Evolutionary conservation across 2,888 invertebrate genomes (phyloP).

Genomic region (Cephus nigrinus): DNA sequence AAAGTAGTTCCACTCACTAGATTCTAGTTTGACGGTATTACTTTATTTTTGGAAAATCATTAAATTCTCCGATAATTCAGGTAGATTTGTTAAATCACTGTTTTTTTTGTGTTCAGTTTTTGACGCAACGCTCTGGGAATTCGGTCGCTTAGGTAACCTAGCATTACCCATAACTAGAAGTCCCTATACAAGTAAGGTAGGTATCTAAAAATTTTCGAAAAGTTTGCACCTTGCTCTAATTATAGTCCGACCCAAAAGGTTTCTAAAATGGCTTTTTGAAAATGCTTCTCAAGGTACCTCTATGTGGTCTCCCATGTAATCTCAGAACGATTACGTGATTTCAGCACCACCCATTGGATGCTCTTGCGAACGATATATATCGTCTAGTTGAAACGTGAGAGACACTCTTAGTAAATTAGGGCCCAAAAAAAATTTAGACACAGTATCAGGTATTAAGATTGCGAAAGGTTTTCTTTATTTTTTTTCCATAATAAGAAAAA

Average conservation of each 20-base stretch:
- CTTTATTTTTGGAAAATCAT: neutral
- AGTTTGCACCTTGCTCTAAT: conserved; percentile 61
- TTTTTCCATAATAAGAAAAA: neutral
- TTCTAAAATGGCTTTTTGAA: neutral
- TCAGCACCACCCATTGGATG: conserved; percentile 14
- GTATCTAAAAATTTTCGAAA: conserved; percentile 46
- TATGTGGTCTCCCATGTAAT: conserved; percentile 51
- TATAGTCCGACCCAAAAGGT: conserved; percentile 28
- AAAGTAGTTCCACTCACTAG: neutral
- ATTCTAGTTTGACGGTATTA: neutral
- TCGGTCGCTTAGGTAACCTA: conserved; percentile 37
- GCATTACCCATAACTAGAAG: conserved; percentile 41
- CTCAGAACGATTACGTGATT: conserved; percentile 45
- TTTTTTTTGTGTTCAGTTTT: neutral
- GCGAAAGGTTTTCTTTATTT: neutral
- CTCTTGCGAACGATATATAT: neutral
- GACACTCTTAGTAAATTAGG: neutral
- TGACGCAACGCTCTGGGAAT: neutral
- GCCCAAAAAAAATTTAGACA: neutral
- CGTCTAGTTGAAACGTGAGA: neutral
- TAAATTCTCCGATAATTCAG: neutral
- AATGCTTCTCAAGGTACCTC: conserved; percentile 31
- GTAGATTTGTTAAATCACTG: neutral
- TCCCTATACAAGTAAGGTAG: conserved; percentile 10
- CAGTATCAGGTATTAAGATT: neutral